Evolutionary conservation across 2,888 invertebrate genomes (phyloP).

Genomic region (Tipula confusa): DNA sequence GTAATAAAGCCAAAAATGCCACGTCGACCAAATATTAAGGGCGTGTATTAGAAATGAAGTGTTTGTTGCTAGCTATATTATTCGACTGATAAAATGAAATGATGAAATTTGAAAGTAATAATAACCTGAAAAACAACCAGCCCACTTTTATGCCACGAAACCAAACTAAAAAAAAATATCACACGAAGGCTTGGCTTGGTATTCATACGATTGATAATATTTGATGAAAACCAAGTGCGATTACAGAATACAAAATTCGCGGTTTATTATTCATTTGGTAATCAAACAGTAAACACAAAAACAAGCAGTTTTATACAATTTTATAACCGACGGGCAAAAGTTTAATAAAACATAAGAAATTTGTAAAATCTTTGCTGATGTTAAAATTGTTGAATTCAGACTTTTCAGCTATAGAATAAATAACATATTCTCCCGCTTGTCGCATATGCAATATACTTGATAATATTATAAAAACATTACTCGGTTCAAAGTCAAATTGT

Average conservation of each 20-base stretch:
- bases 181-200: neutral
- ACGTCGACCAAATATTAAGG: neutral
- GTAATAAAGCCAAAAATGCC: neutral
- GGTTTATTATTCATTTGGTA: neutral
- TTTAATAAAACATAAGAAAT: too few species aligned
- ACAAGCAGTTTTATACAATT: neutral
- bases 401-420: too few species aligned
- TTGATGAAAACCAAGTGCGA: too few species aligned
- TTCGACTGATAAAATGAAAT: neutral
- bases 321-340: neutral
- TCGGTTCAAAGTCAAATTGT: too few species aligned
- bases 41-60: neutral
- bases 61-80: neutral
- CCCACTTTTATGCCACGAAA: neutral
- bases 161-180: neutral
- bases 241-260: neutral
- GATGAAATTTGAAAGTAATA: conserved; percentile 1
- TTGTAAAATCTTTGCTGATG: too few species aligned
- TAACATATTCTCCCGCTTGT: too few species aligned
- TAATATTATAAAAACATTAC: too few species aligned
- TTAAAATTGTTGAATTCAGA: too few species aligned
- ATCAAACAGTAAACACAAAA: neutral
- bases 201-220: neutral
- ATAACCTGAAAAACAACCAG: conserved; percentile 16
- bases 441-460: too few species aligned